Evolutionary conservation across 1,140 invertebrate species (phyloP).

Genomic region (Samia ricini): DNA sequence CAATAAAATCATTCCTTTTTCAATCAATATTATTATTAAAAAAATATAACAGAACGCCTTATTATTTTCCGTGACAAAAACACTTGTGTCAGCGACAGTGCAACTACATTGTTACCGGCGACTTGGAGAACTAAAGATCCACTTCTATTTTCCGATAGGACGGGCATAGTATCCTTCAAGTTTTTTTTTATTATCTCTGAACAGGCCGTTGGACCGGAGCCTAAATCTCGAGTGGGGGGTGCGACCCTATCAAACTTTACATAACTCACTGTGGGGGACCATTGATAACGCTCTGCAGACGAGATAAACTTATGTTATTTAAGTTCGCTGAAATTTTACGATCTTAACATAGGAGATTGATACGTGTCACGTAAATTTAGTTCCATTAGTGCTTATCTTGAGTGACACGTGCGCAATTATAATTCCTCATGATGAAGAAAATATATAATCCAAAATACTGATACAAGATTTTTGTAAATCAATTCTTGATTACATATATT

Average conservation of each 20-base stretch:
- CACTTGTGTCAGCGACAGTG: conserved; percentile 19
- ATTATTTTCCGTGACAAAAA: not conserved
- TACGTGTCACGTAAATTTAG: no score
- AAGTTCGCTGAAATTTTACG: not conserved
- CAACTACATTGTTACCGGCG: conserved; percentile 46
- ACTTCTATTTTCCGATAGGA: conserved; percentile 68
- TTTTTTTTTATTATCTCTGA: conserved; percentile 71
- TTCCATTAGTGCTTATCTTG: no score
- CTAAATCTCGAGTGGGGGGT: conserved; percentile 6
- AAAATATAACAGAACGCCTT: not conserved
- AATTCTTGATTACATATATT: no score
- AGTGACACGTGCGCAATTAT: no score
- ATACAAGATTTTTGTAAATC: no score
- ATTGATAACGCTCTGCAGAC: not conserved
- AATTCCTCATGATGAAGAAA: no score
- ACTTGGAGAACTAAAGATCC: conserved; percentile 63
- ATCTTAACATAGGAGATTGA: not conserved
- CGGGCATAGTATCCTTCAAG: conserved; percentile 65
- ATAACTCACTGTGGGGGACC: not conserved
- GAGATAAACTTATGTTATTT: conserved; percentile 2
- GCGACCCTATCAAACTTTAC: not conserved
- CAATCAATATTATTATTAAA: no score
- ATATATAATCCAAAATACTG: no score
- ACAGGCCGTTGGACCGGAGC: conserved; percentile 50
- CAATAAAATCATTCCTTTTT: no score